These are phyloP conservation scores for Pseudanteris insignis DNA, from an alignment of 2,888 invertebrate genomes.

Conservation along the genomic window DNA sequence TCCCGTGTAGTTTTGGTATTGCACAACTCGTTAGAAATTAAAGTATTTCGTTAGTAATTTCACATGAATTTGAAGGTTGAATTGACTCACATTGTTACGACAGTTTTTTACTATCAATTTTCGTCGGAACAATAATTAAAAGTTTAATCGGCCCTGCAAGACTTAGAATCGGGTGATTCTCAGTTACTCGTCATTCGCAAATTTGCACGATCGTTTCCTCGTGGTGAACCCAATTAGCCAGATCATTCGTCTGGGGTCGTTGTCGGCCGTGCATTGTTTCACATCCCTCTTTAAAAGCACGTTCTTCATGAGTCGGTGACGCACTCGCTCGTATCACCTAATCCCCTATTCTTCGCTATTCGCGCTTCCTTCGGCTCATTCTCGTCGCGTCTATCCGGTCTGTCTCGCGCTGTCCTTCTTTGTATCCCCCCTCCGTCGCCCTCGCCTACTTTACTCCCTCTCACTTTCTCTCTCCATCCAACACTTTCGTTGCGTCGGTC, in stretches of 20 bases:
- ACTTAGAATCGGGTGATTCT: neutral
- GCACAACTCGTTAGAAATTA: too few relatives aligned
- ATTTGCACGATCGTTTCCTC: constrained; percentile 17
- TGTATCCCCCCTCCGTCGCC: neutral
- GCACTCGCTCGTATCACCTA: constrained; percentile 23
- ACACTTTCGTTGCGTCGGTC: constrained; percentile 13
- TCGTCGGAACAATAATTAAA: too few relatives aligned
- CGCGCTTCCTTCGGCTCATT: constrained; percentile 20
- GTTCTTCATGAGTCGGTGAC: constrained; percentile 32
- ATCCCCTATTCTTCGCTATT: constrained; percentile 29
- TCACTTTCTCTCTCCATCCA: too few relatives aligned
- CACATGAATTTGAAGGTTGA: too few relatives aligned
- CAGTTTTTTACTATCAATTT: too few relatives aligned
- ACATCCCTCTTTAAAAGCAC: constrained; percentile 22
- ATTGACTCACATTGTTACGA: too few relatives aligned
- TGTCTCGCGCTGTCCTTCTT: neutral
- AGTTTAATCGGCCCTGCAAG: too few relatives aligned
- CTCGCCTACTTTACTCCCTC: too few relatives aligned
- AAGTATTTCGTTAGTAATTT: too few relatives aligned
- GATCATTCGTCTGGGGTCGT: constrained; percentile 25
- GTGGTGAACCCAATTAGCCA: constrained; percentile 32
- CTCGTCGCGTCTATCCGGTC: too few relatives aligned
- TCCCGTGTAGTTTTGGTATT: too few relatives aligned
- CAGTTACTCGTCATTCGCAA: neutral
- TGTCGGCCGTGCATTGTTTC: too few relatives aligned